phyloP scores from a whole-genome alignment of 2,113 vertebrate species.

The Martes martes region DNA sequence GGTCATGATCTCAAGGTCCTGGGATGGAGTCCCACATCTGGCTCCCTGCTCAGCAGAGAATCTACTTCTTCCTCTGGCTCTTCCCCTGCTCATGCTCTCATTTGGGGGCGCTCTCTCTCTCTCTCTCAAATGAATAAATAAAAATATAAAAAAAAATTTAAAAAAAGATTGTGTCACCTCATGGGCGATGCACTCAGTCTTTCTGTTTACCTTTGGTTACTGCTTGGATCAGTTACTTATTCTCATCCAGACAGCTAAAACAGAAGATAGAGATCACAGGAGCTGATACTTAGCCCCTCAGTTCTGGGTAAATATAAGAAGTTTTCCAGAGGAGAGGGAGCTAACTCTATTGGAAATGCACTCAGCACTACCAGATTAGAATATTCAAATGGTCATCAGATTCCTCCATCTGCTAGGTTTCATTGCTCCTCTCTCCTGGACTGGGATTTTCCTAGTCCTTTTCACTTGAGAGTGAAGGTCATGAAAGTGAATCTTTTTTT shows the following conservation, averaged over 20 bases:
- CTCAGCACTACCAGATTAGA: not conserved
- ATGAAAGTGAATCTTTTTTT: not conserved
- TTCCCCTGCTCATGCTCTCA: not conserved
- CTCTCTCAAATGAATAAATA: not conserved
- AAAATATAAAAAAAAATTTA: not conserved
- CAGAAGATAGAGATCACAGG: not conserved
- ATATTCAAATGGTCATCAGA: not conserved
- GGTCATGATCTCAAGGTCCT: not conserved
- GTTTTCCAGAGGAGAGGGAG: not conserved
- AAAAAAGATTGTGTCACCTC: not conserved
- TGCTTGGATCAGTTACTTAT: not conserved
- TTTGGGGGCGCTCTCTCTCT: not conserved
- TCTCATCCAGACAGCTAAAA: not conserved
- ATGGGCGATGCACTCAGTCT: not conserved
- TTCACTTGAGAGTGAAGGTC: not conserved
- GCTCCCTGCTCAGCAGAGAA: not conserved
- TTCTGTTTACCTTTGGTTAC: not conserved
- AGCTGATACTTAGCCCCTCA: not conserved
- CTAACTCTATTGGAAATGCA: not conserved
- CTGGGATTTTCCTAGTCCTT: not conserved
- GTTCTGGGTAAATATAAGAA: not conserved
- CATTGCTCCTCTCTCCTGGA: not conserved
- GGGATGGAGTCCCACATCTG: not conserved
- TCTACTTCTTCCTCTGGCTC: not conserved
- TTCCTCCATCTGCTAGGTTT: not conserved